Conservation (phyloP, 2,888 invertebrate species). For the Amphipoea oculea region DNA sequence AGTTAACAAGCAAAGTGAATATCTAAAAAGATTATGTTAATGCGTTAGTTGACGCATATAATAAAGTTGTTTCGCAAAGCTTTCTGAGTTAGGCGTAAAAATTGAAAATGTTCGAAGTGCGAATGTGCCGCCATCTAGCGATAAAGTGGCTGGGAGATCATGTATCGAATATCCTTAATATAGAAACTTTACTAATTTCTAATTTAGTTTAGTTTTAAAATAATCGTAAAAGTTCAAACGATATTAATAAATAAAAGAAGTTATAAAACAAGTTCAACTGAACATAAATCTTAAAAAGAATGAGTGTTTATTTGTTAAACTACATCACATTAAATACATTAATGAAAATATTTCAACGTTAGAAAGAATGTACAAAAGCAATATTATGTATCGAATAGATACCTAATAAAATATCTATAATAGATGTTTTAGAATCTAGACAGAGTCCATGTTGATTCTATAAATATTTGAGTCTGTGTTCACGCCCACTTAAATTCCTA, state of each 20-base stretch:
- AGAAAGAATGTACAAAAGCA: neutral
- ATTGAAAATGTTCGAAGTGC: too few species aligned
- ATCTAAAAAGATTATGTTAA: too few species aligned
- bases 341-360: neutral
- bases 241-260: too few species aligned
- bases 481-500: constrained; percentile 17
- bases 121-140: too few species aligned
- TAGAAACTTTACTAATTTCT: too few species aligned
- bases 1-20: too few species aligned
- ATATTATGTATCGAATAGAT: neutral
- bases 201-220: neutral
- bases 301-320: neutral
- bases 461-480: constrained; percentile 17
- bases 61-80: too few species aligned
- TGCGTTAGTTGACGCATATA: too few species aligned
- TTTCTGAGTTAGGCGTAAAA: too few species aligned
- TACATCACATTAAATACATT: neutral
- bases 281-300: constrained; percentile 1
- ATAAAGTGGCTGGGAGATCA: too few species aligned
- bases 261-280: neutral
- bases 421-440: constrained; percentile 7
- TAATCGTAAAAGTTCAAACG: neutral
- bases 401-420: constrained; percentile 4
- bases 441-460: neutral
- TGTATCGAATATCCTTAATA: too few species aligned